Conservation (phyloP, 2,113 vertebrate species). For the Rhinolophus sinicus region DNA sequence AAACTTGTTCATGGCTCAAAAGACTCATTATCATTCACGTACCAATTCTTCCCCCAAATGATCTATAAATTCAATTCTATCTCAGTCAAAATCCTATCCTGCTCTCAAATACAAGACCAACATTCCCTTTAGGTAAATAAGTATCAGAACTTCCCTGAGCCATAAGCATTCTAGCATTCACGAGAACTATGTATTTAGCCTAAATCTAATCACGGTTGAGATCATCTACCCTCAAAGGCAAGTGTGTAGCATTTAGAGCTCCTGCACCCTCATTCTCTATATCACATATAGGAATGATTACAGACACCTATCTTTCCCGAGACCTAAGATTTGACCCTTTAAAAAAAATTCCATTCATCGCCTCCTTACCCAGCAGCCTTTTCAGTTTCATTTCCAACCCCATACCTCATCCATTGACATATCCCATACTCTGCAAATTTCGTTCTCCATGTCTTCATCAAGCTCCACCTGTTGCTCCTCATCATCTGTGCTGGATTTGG, state of each 20-base stretch:
- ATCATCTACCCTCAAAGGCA: not conserved
- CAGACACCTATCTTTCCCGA: not conserved
- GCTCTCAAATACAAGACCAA: not conserved
- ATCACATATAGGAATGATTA: not conserved
- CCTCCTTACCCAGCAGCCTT: not conserved
- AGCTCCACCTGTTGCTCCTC: slow-evolving; percentile 85
- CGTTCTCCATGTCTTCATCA: slow-evolving; percentile 93
- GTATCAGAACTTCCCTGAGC: not conserved
- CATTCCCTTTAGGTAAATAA: not conserved
- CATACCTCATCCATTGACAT: slow-evolving; percentile 98
- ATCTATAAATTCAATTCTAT: not conserved
- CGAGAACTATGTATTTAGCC: not conserved
- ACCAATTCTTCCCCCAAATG: not conserved
- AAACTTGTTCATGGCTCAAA: not conserved
- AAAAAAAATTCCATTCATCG: not conserved
- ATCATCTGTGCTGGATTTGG: slow-evolving; percentile 68
- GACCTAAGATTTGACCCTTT: not conserved
- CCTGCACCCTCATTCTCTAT: not conserved
- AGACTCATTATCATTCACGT: not conserved
- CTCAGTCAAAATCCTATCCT: not conserved
- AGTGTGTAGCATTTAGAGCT: not conserved
- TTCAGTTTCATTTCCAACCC: not conserved
- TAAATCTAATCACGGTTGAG: not conserved
- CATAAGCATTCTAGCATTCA: not conserved
- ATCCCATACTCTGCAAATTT: slow-evolving; percentile 97